Base-by-base conservation (phyloP, 2,797 vertebrate genomes). In the Semaprochilodus insignis region DNA sequence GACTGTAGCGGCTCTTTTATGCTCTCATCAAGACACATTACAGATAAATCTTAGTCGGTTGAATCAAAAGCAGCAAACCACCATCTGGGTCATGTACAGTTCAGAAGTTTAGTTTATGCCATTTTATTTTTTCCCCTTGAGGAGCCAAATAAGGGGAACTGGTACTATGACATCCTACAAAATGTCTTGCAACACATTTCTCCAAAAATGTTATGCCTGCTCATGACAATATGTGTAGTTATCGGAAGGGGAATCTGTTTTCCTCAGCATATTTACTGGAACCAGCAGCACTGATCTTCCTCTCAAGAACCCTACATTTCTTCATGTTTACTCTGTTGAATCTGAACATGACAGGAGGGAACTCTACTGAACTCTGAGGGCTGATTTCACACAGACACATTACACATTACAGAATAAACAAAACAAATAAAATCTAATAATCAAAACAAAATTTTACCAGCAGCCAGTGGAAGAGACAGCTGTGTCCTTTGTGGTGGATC, bases 391-490 rank as follows among this genome's bases (percentile, higher is more conserved):
- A 52, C 76, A 73, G 5, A 66, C 59, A 83, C 51, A 83, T n/a
- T 19, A 63, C 54, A 60, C 16, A 67, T 23, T 23, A 16, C 13
- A 36, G 62, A 15, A 75, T 6, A 44, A 6, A 31, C 6, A 23
- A 21, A 75, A 25, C 6, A 2, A 21, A 19, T 4, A 27, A 14
- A 65, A 88, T 94, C 93, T n/a, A 19, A 13, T 62, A 1, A n/a
- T 40, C 31, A 66, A 5, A 7, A 67, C 1, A n/a, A 21, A 44
- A n/a, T 15, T 54, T 60, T 91, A 95, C 95, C 93, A 93, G 82
- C 48, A 96, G 79, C 94, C 94, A 95, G 86, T 95, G 93, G 85
- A 92, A 71, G 44, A 85, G 82, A 72, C 95, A 96, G 63, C 0
- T 44, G 1, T 19, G 80, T 16, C 88, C 90, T 31, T 89, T 69